These are phyloP conservation scores for Drosophila ochracea DNA, from an alignment of 2,888 invertebrate genomes.

Conservation along the genomic window DNA sequence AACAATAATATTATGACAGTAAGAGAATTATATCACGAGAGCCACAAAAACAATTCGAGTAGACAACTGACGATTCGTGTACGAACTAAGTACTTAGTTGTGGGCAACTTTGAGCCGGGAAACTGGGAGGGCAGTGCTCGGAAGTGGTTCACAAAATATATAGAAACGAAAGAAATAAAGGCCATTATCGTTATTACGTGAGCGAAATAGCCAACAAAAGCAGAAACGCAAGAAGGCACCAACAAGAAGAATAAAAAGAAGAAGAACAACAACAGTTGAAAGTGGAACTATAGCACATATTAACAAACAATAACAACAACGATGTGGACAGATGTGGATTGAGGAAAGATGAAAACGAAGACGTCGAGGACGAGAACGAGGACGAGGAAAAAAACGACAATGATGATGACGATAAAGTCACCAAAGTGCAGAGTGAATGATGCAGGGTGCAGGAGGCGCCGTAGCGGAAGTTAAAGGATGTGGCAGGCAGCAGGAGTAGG, in stretches of 20 bases:
- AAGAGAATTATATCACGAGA: conserved; percentile 44
- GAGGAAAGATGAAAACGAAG: conserved; percentile 25
- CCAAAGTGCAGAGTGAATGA: conserved; percentile 52
- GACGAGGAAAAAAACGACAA: conserved; percentile 12
- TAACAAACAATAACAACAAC: conserved; percentile 64
- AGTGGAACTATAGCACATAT: conserved; percentile 53
- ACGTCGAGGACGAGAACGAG: conserved; percentile 13
- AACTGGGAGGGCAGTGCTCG: conserved; percentile 4
- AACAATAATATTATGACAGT: conserved; percentile 48
- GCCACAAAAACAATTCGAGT: conserved; percentile 25
- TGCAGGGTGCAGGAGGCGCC: conserved; percentile 4
- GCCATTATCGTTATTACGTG: conserved; percentile 71
- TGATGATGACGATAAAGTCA: conserved; percentile 56
- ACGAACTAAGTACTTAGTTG: conserved; percentile 36
- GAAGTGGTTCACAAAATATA: conserved; percentile 38
- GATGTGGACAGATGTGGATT: conserved; percentile 9
- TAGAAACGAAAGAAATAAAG: conserved; percentile 64
- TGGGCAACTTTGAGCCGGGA: conserved; percentile 13
- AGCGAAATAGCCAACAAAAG: conserved; percentile 62
- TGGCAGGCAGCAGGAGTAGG: conserved; percentile 38
- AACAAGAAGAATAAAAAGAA: conserved; percentile 9
- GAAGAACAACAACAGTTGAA: conserved; percentile 18
- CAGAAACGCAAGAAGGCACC: conserved; percentile 17
- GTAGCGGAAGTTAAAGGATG: conserved; percentile 49
- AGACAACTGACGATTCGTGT: conserved; percentile 30